Conservation (phyloP, 2,888 invertebrate genomes). For the Ophioninae sp. region DNA sequence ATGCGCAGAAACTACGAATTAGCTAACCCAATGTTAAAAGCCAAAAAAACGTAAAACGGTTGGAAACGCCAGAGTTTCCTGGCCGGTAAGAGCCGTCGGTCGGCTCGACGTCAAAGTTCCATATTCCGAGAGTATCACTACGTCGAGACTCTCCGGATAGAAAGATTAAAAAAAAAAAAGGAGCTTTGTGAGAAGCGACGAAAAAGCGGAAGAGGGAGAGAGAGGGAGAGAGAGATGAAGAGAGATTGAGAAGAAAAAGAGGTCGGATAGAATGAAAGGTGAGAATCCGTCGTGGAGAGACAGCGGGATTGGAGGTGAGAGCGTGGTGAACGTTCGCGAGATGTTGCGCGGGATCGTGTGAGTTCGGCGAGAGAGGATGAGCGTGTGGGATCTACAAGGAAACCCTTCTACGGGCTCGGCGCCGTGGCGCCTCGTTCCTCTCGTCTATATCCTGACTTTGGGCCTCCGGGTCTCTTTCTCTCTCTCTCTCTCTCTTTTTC, state of each 20-base stretch:
- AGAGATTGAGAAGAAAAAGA: constrained; percentile 18
- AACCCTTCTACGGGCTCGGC: constrained; percentile 81
- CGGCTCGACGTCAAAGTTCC: constrained; percentile 46
- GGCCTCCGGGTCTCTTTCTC: constrained; percentile 1
- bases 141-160: constrained; percentile 38
- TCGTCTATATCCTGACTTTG: constrained; percentile 65
- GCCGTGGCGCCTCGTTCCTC: constrained; percentile 79
- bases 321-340: constrained; percentile 50
- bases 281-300: constrained; percentile 53
- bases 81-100: background rate
- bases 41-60: background rate
- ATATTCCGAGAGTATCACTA: constrained; percentile 46
- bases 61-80: background rate
- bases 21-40: background rate
- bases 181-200: constrained; percentile 17
- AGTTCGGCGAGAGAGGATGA: constrained; percentile 52
- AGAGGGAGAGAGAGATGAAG: background rate
- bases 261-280: constrained; percentile 47
- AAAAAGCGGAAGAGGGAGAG: constrained; percentile 23
- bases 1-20: background rate
- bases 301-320: constrained; percentile 46
- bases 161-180: constrained; percentile 44
- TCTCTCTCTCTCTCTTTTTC: too few species aligned
- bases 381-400: constrained; percentile 77
- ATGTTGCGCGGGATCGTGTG: constrained; percentile 42